Conservation (phyloP, 2,113 vertebrate species). For the Austrofundulus limnaeus region DNA sequence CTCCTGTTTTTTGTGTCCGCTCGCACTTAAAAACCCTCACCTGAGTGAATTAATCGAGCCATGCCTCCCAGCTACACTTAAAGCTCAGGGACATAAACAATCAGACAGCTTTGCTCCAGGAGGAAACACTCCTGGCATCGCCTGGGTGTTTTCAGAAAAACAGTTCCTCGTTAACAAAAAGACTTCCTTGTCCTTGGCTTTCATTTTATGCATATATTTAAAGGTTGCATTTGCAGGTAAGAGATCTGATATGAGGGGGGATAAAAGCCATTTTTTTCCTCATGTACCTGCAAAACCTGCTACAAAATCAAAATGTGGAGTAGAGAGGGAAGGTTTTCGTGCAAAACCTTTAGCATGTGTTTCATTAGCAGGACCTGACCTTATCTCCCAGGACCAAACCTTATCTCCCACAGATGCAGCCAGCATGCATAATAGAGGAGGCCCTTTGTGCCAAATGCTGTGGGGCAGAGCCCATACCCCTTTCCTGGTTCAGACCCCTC, state of each 20-base stretch:
- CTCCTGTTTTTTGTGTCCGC: slow-evolving; percentile 23
- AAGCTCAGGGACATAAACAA: slow-evolving; percentile 55
- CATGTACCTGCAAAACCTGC: slow-evolving; percentile 34
- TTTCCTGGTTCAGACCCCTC: slow-evolving; percentile 28
- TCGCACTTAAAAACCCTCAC: slow-evolving; percentile 55
- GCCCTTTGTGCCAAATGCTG: slow-evolving; percentile 69
- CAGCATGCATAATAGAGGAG: slow-evolving; percentile 67
- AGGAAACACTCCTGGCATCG: slow-evolving; percentile 33
- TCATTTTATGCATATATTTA: neutral
- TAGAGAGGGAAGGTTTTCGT: slow-evolving; percentile 27
- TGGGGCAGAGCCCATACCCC: slow-evolving; percentile 51
- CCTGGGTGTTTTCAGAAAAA: slow-evolving; percentile 33
- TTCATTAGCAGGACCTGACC: slow-evolving; percentile 68
- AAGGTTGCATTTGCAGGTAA: slow-evolving; percentile 23
- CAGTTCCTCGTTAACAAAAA: slow-evolving; percentile 50
- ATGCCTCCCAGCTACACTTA: slow-evolving; percentile 55
- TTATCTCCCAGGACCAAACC: slow-evolving; percentile 62
- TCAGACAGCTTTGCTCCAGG: slow-evolving; percentile 37
- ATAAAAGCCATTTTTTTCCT: slow-evolving; percentile 2
- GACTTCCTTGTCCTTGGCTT: slow-evolving; percentile 49
- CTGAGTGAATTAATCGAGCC: slow-evolving; percentile 57
- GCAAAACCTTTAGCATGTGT: slow-evolving; percentile 49
- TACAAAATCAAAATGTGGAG: slow-evolving; percentile 45
- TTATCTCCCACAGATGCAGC: slow-evolving; percentile 53
- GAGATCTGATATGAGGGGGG: slow-evolving; percentile 27